Conservation (phyloP, 2,888 invertebrate genomes). For the Parnassius mnemosyne region DNA sequence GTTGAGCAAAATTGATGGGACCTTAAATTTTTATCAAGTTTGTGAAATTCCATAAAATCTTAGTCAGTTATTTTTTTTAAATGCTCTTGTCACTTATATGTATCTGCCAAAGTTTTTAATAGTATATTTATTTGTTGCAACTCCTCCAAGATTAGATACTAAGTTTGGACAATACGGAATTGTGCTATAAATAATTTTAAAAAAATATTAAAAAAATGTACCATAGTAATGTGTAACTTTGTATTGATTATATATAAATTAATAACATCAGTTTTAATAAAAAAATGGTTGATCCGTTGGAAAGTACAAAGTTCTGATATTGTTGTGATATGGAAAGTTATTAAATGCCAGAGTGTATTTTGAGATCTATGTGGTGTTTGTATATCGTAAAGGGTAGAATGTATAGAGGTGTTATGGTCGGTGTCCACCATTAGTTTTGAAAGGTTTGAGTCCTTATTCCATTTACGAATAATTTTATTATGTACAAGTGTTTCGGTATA, state of each 20-base stretch:
- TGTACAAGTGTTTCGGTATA: background rate
- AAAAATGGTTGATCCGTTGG: slow-evolving; percentile 43
- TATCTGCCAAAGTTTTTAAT: slow-evolving; percentile 24
- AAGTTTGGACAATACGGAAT: slow-evolving; percentile 66
- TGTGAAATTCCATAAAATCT: slow-evolving; percentile 14
- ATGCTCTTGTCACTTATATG: slow-evolving; percentile 4
- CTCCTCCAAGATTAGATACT: slow-evolving; percentile 35
- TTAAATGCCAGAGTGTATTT: slow-evolving; percentile 43
- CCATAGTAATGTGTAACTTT: slow-evolving; percentile 33
- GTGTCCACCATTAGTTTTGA: slow-evolving; percentile 3
- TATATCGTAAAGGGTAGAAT: background rate
- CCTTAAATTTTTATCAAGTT: slow-evolving; percentile 18
- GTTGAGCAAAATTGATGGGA: slow-evolving; percentile 18
- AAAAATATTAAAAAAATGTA: slow-evolving; percentile 57
- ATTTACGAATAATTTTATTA: background rate
- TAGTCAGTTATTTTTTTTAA: background rate
- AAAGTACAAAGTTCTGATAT: slow-evolving; percentile 57
- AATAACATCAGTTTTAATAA: slow-evolving; percentile 24
- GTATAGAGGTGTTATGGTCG: slow-evolving; percentile 18
- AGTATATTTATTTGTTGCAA: slow-evolving; percentile 29
- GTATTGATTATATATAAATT: slow-evolving; percentile 32
- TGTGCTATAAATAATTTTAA: slow-evolving; percentile 63
- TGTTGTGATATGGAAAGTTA: slow-evolving; percentile 44
- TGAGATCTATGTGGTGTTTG: slow-evolving; percentile 15
- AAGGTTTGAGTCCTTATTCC: too few species aligned